Conservation (phyloP, 2,797 vertebrate genomes). For the Mormyrus hasselquistii region DNA sequence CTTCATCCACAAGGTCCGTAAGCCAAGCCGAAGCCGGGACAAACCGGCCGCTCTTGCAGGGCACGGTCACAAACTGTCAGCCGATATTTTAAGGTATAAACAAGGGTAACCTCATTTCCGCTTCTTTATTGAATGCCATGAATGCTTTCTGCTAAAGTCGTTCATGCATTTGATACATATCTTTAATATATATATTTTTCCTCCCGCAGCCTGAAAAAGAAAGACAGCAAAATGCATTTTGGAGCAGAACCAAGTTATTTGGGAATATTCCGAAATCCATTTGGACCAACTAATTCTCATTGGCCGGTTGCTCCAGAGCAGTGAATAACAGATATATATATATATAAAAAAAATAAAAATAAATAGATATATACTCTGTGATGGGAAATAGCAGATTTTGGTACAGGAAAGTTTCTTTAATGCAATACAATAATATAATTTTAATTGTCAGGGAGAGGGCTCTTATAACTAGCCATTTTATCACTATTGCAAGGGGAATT, state of each 20-base stretch:
- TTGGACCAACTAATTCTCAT: constrained; percentile 5
- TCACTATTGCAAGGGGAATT: neutral
- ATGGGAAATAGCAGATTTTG: neutral
- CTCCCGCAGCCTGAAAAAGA: neutral
- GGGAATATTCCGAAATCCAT: constrained; percentile 13
- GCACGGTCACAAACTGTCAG: neutral
- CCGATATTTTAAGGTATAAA: neutral
- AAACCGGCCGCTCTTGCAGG: neutral
- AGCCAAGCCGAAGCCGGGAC: neutral
- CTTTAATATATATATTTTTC: neutral
- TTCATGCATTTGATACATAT: neutral
- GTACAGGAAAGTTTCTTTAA: neutral
- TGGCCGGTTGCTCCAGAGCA: neutral
- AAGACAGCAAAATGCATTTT: neutral
- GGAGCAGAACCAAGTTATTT: constrained; percentile 9
- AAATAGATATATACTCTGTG: neutral
- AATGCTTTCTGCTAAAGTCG: neutral
- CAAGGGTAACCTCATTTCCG: neutral
- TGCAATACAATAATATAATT: neutral
- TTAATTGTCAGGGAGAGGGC: neutral
- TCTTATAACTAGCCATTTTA: neutral
- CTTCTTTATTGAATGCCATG: neutral
- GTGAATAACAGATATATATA: neutral
- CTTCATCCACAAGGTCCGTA: neutral
- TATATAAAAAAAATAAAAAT: neutral